Evolutionary conservation across 2,797 vertebrate genomes (phyloP).

Genomic region (Gouania willdenowi): DNA sequence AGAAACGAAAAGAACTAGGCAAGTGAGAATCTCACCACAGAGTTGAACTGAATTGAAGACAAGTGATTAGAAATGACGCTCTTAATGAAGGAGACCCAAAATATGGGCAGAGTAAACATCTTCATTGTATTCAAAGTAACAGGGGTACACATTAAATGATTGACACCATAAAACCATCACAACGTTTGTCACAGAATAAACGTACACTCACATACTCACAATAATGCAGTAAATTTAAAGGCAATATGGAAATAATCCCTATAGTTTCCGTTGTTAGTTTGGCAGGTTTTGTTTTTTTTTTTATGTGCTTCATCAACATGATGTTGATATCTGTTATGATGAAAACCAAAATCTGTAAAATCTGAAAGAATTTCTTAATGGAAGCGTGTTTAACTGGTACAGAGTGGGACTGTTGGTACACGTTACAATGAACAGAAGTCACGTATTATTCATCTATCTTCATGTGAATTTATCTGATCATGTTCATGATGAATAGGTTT

Average conservation of each 20-base stretch:
- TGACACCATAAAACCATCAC: constrained; percentile 47
- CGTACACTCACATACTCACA: constrained; percentile 45
- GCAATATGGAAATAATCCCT: constrained; percentile 54
- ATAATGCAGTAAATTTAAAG: constrained; percentile 59
- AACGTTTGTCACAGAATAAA: constrained; percentile 56
- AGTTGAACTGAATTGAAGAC: constrained; percentile 35
- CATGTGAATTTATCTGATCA: constrained; percentile 14
- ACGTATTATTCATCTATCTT: constrained; percentile 16
- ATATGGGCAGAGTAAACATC: constrained; percentile 39
- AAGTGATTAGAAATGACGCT: too few relatives aligned
- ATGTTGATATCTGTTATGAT: constrained; percentile 40
- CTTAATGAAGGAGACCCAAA: too few relatives aligned
- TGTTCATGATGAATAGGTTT: too few relatives aligned
- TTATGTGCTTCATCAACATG: constrained; percentile 20
- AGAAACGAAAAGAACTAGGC: constrained; percentile 30
- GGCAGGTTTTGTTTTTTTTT: constrained; percentile 55
- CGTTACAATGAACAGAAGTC: constrained; percentile 22
- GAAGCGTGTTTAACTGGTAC: constrained; percentile 35
- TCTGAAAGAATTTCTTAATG: constrained; percentile 22
- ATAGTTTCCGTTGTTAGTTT: constrained; percentile 46
- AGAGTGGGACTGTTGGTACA: constrained; percentile 14
- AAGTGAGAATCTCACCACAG: constrained; percentile 21
- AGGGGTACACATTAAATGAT: constrained; percentile 29
- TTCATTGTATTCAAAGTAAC: constrained; percentile 36
- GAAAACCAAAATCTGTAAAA: constrained; percentile 28